A percentile compares a stretch with the other conserved stretches of the same genome.
Conservation (phyloP, 2,888 invertebrate genomes). For the Hofmannophila pseudospretella region DNA sequence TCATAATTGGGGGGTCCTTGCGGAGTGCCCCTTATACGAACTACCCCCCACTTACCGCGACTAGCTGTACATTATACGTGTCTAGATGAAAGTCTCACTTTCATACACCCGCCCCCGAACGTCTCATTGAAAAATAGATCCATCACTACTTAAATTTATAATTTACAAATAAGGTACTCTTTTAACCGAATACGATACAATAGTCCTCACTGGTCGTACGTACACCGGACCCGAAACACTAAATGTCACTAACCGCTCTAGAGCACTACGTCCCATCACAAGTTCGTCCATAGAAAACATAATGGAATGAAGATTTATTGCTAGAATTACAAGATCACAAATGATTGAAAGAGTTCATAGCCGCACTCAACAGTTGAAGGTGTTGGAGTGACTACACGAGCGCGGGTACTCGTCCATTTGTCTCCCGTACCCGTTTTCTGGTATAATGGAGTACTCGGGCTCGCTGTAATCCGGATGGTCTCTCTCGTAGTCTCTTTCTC, state of each 20-base stretch:
- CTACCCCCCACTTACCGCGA: constrained; percentile 41
- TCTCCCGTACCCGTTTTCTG: constrained; percentile 55
- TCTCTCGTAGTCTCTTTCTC: constrained; percentile 36
- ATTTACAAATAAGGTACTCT: constrained; percentile 75
- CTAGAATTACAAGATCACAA: constrained; percentile 78
- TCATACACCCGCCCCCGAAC: constrained; percentile 44
- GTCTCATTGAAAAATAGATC: constrained; percentile 72
- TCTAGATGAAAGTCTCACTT: constrained; percentile 69
- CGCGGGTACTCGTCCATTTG: constrained; percentile 56
- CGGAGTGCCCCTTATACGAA: constrained; percentile 21
- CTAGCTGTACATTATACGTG: constrained; percentile 71
- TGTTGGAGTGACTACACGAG: constrained; percentile 67
- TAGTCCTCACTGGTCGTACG: constrained; percentile 57
- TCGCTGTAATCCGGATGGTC: constrained; percentile 60
- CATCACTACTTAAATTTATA: constrained; percentile 74
- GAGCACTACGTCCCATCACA: constrained; percentile 66
- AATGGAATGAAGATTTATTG: constrained; percentile 78
- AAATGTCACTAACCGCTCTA: constrained; percentile 69
- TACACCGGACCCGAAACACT: constrained; percentile 50
- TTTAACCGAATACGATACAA: constrained; percentile 63
- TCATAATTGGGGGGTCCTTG: constrained; percentile 27
- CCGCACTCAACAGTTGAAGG: constrained; percentile 71
- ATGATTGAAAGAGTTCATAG: constrained; percentile 48
- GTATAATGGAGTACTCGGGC: constrained; percentile 73
- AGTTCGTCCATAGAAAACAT: constrained; percentile 61